Evolutionary conservation across 2,888 invertebrate species (phyloP), one percentile per base, ranked within the genome.

Genomic region (Cantharis lateralis): DNA sequence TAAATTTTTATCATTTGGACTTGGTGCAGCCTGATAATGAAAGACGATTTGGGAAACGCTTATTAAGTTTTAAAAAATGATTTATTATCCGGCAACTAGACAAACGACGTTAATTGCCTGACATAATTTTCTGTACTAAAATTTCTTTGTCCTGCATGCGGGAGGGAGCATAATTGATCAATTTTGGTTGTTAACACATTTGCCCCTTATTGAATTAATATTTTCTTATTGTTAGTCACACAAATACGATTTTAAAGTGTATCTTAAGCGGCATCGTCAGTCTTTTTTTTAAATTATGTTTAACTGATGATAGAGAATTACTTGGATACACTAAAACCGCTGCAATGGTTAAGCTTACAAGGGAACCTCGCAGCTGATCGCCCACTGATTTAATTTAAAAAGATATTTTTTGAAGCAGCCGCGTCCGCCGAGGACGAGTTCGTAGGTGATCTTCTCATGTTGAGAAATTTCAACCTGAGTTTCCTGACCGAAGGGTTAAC

Each of bases 61-160:
- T 66, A 66, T 66, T 66, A 66, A 66, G 64, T 66, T 24, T 66
- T 20, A 66, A 66, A 48, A 66, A 66, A 66, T 66, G 64, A 66
- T 66, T 66, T 66, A 66, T 66, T 66, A 66, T 66, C 18, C 20
- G n/a, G 3, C 5, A 48, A 48, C 48, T 48, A 66, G 20, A 66
- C 64, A 66, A 66, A 66, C 64, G 16, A 66, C 64, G 24, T 66
- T 66, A 66, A 66, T 66, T 66, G 64, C 64, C 13, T 15, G 64
- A 66, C 64, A 66, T 66, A 13, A 66, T 66, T 66, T 66, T 24
- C 24, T n/a, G n/a, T 66, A 66, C n/a, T 20, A 15, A 66, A 66
- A 66, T 66, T n/a, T 20, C 64, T 24, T 24, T 66, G 64, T 66
- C 24, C 7, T 20, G 64, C 24, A 66, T 66, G 64, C 64, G 64